Evolutionary conservation across 2,797 vertebrate species (phyloP).

Genomic region (Sus cebifrons): DNA sequence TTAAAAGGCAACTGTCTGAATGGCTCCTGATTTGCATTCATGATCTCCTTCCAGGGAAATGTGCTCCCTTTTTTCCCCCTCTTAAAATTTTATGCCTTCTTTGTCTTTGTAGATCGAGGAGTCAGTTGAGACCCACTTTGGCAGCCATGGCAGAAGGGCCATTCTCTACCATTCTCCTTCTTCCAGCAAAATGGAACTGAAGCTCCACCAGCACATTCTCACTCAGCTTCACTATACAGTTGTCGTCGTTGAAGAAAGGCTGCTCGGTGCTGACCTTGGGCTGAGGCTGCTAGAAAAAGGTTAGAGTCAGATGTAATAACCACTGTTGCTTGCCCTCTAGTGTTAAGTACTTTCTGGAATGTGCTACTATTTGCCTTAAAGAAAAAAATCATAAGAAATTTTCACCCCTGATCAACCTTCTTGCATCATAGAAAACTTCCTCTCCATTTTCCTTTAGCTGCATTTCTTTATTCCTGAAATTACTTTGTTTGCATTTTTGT

Average conservation of each 20-base stretch:
- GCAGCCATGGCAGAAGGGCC: slow-evolving; percentile 85
- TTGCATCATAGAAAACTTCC: background rate
- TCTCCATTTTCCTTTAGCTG: slow-evolving; percentile 37
- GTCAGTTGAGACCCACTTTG: slow-evolving; percentile 83
- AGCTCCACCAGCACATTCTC: slow-evolving; percentile 92
- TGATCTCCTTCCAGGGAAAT: background rate
- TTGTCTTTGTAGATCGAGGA: slow-evolving; percentile 88
- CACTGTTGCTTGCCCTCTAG: background rate
- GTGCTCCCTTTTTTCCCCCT: background rate
- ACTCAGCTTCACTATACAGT: slow-evolving; percentile 91
- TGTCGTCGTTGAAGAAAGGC: slow-evolving; percentile 89
- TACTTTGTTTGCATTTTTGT: slow-evolving; percentile 75
- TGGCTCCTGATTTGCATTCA: background rate
- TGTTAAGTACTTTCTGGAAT: background rate
- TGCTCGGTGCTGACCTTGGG: slow-evolving; percentile 84
- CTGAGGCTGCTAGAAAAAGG: slow-evolving; percentile 85
- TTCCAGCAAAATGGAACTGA: slow-evolving; percentile 89
- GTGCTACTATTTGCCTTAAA: background rate
- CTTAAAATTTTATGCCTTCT: slow-evolving; percentile 63
- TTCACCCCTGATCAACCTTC: background rate
- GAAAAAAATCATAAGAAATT: background rate
- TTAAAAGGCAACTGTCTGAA: background rate
- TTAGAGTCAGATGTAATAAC: slow-evolving; percentile 83
- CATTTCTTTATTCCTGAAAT: slow-evolving; percentile 71
- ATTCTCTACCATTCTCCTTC: slow-evolving; percentile 90